phyloP scores from a whole-genome alignment of 2,888 invertebrate genomes.

The Rhingia rostrata region DNA sequence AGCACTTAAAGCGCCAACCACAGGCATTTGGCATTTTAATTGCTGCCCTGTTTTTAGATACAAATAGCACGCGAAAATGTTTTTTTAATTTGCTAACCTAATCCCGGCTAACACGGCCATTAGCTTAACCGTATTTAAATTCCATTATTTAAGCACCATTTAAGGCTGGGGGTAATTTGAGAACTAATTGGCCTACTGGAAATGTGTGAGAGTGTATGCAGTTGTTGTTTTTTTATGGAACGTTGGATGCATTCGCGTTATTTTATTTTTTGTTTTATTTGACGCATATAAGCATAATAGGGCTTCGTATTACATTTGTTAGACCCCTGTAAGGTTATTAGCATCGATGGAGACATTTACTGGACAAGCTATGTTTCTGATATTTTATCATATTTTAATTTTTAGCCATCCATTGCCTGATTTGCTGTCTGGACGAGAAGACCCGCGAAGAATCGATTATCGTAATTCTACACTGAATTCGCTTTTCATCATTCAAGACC shows the following conservation, averaged over 20 bases:
- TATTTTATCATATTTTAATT: no score
- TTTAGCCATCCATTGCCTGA: no score
- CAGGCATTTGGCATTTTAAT: slow-evolving; percentile 27
- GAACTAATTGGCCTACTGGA: slow-evolving; percentile 3
- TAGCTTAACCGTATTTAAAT: slow-evolving; percentile 47
- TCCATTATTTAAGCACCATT: slow-evolving; percentile 40
- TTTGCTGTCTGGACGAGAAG: no score
- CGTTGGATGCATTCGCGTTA: neutral
- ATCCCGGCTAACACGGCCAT: slow-evolving; percentile 30
- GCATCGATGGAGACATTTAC: no score
- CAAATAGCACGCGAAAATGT: slow-evolving; percentile 16
- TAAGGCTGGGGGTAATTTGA: neutral
- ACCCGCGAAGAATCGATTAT: no score
- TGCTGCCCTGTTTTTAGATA: slow-evolving; percentile 9
- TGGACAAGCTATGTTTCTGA: no score
- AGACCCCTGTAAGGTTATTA: no score
- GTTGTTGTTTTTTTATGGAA: neutral
- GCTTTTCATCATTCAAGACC: no score
- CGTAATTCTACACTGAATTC: no score
- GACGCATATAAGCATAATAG: no score
- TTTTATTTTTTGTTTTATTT: no score
- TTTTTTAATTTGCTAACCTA: slow-evolving; percentile 45
- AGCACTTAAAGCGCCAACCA: slow-evolving; percentile 13
- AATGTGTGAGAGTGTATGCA: neutral
- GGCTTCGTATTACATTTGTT: no score